These are phyloP conservation scores for Eueremaeus valkanovi DNA, from an alignment of 2,888 invertebrate species.

Conservation along the genomic window DNA sequence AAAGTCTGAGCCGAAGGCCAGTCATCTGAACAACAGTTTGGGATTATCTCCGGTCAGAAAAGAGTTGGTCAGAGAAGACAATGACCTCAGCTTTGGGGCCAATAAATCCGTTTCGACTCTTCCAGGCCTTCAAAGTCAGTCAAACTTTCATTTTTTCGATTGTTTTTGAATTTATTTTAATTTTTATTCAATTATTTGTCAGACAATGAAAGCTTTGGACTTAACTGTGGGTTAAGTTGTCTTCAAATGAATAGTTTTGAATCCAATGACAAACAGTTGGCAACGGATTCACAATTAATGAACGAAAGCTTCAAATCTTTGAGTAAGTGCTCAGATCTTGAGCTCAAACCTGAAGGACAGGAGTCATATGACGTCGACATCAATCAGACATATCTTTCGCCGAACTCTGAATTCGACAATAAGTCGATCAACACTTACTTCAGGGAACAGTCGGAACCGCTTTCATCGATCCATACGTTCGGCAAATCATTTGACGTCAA, in stretches of 20 bases:
- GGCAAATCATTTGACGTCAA: not conserved
- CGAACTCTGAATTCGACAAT: not conserved
- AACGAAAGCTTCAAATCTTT: not conserved
- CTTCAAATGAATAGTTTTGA: too few species aligned
- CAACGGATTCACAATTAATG: not conserved
- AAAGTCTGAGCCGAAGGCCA: too few species aligned
- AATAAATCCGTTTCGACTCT: not conserved
- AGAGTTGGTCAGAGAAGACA: not conserved
- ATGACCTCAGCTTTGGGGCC: not conserved
- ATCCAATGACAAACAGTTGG: not conserved
- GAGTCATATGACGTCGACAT: not conserved
- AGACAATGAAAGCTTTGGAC: not conserved
- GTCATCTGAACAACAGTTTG: not conserved
- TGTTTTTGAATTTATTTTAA: not conserved
- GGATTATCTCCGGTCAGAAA: constrained; percentile 3
- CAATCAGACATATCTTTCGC: not conserved
- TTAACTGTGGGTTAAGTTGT: too few species aligned
- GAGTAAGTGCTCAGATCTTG: constrained; percentile 15
- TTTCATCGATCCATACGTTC: not conserved
- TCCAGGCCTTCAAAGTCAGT: too few species aligned
- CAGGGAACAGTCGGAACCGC: not conserved
- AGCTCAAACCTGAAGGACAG: not conserved
- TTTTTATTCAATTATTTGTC: not conserved
- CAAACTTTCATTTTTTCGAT: too few species aligned
- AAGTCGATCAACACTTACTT: not conserved